Evolutionary conservation across 64 coral and sea anemone genomes (phyloP).

Genomic region (Acropora yongei): DNA sequence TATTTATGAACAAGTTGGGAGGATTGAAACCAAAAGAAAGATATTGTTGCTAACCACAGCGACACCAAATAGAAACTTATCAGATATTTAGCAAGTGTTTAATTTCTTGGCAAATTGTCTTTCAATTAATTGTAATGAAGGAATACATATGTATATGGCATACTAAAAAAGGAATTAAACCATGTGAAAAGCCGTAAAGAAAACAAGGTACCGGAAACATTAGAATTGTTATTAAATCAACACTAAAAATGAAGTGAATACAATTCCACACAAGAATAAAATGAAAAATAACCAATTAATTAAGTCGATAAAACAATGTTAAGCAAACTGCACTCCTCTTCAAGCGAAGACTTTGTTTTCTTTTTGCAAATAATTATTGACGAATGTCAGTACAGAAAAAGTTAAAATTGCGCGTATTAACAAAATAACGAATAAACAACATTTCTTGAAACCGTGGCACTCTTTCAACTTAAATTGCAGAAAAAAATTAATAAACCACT

Average conservation of each 20-base stretch:
- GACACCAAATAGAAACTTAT: neutral
- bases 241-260: constrained; percentile 1
- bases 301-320: neutral
- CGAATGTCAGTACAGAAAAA: neutral
- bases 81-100: neutral
- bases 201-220: neutral
- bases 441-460: neutral
- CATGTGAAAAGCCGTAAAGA: neutral
- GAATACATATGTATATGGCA: neutral
- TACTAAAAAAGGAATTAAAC: neutral
- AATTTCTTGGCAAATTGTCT: neutral
- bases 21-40: neutral
- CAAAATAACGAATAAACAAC: too few relatives aligned
- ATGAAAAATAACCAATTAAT: constrained; percentile 20
- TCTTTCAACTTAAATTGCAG: neutral
- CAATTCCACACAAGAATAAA: neutral
- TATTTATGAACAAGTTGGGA: neutral
- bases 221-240: constrained; percentile 5
- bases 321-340: neutral
- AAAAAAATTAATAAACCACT: too few relatives aligned
- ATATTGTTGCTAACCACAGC: neutral
- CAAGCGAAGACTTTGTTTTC: neutral
- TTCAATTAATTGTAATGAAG: neutral
- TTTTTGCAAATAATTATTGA: neutral
- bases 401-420: neutral